Percentiles rank a stretch among this genome's conserved stretches.
Conservation (phyloP, 2,888 invertebrate species). For the Drosophila hamatofila region DNA sequence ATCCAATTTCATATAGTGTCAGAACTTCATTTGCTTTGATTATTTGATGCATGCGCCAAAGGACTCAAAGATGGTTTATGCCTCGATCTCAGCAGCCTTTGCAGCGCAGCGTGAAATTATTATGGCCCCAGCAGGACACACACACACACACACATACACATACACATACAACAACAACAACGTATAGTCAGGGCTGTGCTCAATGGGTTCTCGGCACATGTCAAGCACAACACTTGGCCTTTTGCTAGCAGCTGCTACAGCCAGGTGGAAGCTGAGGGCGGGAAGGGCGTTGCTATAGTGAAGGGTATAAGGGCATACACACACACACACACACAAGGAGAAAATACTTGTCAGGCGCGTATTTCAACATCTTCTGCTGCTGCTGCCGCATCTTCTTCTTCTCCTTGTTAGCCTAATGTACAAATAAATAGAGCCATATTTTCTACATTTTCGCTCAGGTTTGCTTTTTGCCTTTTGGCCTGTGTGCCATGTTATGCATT, state of each 20-base stretch:
- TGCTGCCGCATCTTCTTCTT: not conserved
- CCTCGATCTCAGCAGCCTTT: conserved; percentile 15
- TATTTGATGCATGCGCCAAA: conserved; percentile 15
- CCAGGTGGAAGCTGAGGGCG: conserved; percentile 50
- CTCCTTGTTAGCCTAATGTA: conserved; percentile 62
- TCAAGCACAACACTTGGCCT: conserved; percentile 78
- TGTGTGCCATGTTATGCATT: conserved; percentile 72
- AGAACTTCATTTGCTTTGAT: conserved; percentile 28
- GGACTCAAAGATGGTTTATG: conserved; percentile 5
- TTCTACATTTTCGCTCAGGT: conserved; percentile 67
- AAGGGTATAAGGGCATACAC: conserved; percentile 6
- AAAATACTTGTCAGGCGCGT: conserved; percentile 34
- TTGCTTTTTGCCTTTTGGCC: conserved; percentile 50
- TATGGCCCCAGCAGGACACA: conserved; percentile 55
- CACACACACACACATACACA: not conserved
- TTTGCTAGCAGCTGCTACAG: conserved; percentile 67
- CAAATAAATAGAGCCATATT: conserved; percentile 77
- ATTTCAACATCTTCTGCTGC: conserved; percentile 43
- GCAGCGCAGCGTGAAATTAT: conserved; percentile 68
- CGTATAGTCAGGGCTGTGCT: conserved; percentile 43
- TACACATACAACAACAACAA: conserved; percentile 7
- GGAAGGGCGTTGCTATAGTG: not conserved
- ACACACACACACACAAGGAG: conserved; percentile 20
- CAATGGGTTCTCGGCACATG: conserved; percentile 60
- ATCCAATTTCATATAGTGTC: conserved; percentile 16